Percentiles rank a stretch among this genome's conserved stretches.
phyloP scores from a whole-genome alignment of 2,888 invertebrate species.

The Zelleria hepariella region DNA sequence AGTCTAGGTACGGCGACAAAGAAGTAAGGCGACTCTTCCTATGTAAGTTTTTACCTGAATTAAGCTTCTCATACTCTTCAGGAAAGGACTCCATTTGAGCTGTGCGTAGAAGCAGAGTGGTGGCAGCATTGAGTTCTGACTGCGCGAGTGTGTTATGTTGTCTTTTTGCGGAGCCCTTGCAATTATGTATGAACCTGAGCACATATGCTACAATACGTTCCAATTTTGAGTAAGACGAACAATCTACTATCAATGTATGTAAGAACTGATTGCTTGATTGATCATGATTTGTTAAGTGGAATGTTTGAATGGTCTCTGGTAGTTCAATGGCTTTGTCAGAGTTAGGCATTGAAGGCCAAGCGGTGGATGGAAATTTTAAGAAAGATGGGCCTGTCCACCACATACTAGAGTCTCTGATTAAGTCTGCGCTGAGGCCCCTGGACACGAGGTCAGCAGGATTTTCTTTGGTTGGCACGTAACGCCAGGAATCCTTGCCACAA shows the following conservation, averaged over 20 bases:
- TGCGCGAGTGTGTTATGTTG: neutral
- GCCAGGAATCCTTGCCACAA: neutral
- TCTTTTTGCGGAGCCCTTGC: neutral
- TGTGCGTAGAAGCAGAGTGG: neutral
- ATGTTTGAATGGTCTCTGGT: too few species aligned
- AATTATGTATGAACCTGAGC: neutral
- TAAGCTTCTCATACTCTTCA: neutral
- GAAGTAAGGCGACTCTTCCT: neutral
- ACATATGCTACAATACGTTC: neutral
- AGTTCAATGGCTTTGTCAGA: too few species aligned
- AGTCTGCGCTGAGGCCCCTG: neutral
- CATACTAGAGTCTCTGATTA: neutral
- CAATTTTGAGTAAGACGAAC: neutral
- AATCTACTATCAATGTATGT: neutral
- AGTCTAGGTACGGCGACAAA: neutral
- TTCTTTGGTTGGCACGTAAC: slow-evolving; percentile 3
- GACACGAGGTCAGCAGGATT: slow-evolving; percentile 4
- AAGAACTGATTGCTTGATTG: neutral
- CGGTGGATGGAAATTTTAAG: neutral
- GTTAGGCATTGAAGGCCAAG: too few species aligned
- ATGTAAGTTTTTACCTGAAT: neutral
- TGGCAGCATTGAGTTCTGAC: neutral
- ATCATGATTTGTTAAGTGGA: neutral
- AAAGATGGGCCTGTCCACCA: slow-evolving; percentile 6
- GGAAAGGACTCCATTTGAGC: neutral